A percentile compares a stretch with the other conserved stretches of the same genome.
Evolutionary conservation across 2,797 vertebrate species (phyloP).

Genomic region (Clarias fuscus): DNA sequence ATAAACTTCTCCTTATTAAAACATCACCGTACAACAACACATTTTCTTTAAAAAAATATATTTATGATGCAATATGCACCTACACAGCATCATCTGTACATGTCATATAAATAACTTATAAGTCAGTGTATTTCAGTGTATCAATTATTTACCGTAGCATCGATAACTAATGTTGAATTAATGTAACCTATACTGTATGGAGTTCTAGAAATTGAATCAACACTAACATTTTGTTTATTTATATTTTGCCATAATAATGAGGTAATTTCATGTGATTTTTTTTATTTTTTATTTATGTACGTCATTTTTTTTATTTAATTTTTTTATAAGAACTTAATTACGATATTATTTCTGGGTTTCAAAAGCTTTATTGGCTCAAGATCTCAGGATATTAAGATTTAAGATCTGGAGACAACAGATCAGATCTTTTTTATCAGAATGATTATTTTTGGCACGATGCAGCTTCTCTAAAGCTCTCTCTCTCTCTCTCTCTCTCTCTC

Average conservation of each 20-base stretch:
- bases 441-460: neutral
- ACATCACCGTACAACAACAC: neutral
- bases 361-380: neutral
- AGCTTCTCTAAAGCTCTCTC: neutral
- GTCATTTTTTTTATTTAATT: neutral
- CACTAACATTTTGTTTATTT: neutral
- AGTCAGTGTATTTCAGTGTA: neutral
- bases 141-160: neutral
- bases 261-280: neutral
- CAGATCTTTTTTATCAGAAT: neutral
- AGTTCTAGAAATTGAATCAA: neutral
- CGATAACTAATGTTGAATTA: neutral
- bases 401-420: conserved; percentile 1
- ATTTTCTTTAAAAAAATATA: neutral
- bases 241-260: neutral
- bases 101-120: too few relatives aligned
- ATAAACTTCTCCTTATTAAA: neutral
- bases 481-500: neutral
- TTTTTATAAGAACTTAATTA: neutral
- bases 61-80: neutral
- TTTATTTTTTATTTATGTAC: neutral
- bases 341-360: neutral
- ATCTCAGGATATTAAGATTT: conserved; percentile 1
- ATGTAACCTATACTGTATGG: neutral
- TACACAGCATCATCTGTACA: neutral